Base-by-base conservation (phyloP, 2,888 invertebrate genomes). In the Polydrusus cervinus region DNA sequence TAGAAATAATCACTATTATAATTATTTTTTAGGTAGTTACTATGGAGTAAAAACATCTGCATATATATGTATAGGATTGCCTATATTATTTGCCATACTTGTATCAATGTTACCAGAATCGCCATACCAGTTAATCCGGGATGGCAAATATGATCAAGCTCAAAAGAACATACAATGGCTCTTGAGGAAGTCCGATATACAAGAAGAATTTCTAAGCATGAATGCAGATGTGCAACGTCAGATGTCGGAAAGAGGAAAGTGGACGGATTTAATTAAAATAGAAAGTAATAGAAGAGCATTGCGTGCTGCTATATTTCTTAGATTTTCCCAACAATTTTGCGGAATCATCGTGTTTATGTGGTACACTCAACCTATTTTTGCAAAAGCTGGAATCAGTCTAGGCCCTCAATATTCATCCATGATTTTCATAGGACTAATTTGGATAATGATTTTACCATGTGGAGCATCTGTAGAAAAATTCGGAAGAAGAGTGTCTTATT, bases 71-170 rank as follows among this genome's bases (percentile, higher is more conserved):
- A 64, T 75, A 16, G 68, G 57, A 25, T 13, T 70, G 7, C 65
- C 75, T 20, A 11, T 75, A 25, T 1, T 72, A 8, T 75, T 62
- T 30, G 25, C 30, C 13, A 6, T 49, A 3, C 14, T 72, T 5
- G 65, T 72, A 16, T 90, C 82, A 87, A 14, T 73, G 11, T 16
- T 85, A 85, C 93, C 93, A n/a, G 93, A 93, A 87, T 80, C 82
- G 10, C 85, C 84, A 0, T 84, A 85, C 70, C 84, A 78, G 66
- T 78, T 78, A 20, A 67, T 84, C 1, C 83, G 81, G 80, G 81
- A 82, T 60, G 79, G 79, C 1, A 74, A 80, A 38, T 47, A 74
- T 7, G 79, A 81, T 0, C 78, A 83, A 67, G 84, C 85, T 0
- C 78, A 78, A 64, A 74, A 74, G 14, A 79, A 82, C 0, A 74